Base-by-base conservation (phyloP, 2,888 invertebrate species). In the Xylocampa areola region DNA sequence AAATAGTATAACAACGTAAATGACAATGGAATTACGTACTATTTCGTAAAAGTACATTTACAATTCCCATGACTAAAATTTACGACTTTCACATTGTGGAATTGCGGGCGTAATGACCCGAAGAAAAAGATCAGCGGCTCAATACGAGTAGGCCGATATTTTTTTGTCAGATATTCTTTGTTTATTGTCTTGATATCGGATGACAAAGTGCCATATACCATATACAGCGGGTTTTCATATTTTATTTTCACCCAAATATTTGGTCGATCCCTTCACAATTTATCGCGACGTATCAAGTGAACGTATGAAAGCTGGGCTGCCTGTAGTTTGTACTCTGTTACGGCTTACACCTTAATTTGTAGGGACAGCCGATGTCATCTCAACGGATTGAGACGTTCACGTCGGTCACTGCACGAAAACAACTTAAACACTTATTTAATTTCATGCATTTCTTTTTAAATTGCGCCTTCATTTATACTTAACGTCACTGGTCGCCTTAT, bases 351-450 rank as follows among this genome's bases (percentile, higher is more conserved):
- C 77, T 81, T 80, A 82, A 87, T 86, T 80, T 82, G 79, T 76
- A 66, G 66, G 60, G 82, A 84, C 81, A 74, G 73, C 73, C 77
- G 79, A 84, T 81, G 80, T 83, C 86, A 81, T 83, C 80, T 82
- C 58, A 36, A 66, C 55, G 78, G 80, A 89, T 88, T 88, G 85
- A 90, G 87, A 81, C 81, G 84, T 87, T 64, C 60, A 59, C 66
- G 70, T 66, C 78, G 73, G 73, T 64, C 73, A 73, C 58, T 72
- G 67, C 76, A 76, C 68, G 79, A 77, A 80, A 79, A 81, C 76
- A 77, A 76, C 75, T 77, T 82, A 80, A 83, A 79, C 65, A 77
- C 74, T 79, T 80, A 80, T 82, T 85, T 86, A 82, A 85, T 85
- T 71, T 82, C 73, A 79, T 63, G 74, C 73, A 77, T 82, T 84